These are phyloP conservation scores for Entomyzon cyanotis DNA, from an alignment of 2,113 vertebrate species.

Conservation along the genomic window DNA sequence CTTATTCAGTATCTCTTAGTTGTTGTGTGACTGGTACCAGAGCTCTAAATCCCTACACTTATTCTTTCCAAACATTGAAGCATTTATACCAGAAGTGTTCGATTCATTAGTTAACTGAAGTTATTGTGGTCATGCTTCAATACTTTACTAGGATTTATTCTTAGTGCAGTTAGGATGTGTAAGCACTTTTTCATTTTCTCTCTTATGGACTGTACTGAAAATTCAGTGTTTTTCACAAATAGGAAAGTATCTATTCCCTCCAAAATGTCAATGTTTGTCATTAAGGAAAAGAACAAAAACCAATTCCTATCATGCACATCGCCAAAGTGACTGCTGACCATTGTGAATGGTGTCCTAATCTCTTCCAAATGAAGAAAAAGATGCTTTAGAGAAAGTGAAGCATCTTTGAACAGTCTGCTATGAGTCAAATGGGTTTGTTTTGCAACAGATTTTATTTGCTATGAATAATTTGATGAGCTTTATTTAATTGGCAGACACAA, in stretches of 20 bases:
- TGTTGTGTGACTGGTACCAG: not conserved
- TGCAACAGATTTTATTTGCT: slow-evolving; percentile 29
- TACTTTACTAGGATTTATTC: not conserved
- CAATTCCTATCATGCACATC: not conserved
- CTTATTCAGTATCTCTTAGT: not conserved
- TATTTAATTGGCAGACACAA: slow-evolving; percentile 50
- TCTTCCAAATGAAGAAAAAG: not conserved
- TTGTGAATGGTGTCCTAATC: not conserved
- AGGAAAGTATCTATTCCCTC: not conserved
- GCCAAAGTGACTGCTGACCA: not conserved
- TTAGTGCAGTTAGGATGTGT: not conserved
- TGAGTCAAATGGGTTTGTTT: slow-evolving; percentile 14
- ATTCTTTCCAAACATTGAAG: not conserved
- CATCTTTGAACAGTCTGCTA: not conserved
- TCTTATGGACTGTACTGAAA: not conserved
- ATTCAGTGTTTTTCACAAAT: not conserved
- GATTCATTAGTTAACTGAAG: not conserved
- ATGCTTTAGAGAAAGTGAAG: not conserved
- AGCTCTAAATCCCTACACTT: not conserved
- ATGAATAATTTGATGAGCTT: slow-evolving; percentile 11
- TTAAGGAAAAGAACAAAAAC: not conserved
- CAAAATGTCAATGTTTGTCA: not conserved
- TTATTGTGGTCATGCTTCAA: not conserved
- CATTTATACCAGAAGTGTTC: not conserved
- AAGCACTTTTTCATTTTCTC: not conserved